Percentiles rank a stretch among this genome's conserved stretches.
These are phyloP conservation scores for Ephialtes manifestator DNA, from an alignment of 2,888 invertebrate genomes.

Conservation along the genomic window DNA sequence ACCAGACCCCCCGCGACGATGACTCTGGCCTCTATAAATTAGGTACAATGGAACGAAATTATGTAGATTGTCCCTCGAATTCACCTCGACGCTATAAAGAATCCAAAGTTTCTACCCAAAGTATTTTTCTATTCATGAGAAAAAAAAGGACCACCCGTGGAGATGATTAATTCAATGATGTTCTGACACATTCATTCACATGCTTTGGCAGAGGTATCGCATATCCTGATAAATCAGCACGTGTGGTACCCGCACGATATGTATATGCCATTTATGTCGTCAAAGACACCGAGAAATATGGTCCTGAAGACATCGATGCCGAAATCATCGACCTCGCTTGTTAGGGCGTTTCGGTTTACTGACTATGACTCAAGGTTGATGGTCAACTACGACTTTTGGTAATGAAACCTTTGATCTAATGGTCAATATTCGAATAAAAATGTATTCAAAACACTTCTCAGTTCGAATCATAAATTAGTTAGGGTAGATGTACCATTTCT, in stretches of 20 bases:
- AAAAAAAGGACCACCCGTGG: conserved; percentile 21
- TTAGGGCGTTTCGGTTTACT: conserved; percentile 22
- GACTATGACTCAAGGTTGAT: not conserved
- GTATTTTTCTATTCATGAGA: not conserved
- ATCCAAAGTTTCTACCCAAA: not conserved
- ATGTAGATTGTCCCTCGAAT: conserved; percentile 14
- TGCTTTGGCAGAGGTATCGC: not conserved
- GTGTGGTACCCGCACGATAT: not conserved
- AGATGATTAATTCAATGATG: conserved; percentile 23
- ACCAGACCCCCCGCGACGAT: conserved; percentile 34
- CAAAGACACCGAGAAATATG: conserved; percentile 11
- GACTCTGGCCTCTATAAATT: conserved; percentile 54
- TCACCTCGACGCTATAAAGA: not conserved
- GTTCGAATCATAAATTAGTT: too few relatives aligned
- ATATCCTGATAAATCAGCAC: conserved; percentile 17
- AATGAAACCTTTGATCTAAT: too few relatives aligned
- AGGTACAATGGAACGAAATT: conserved; percentile 30
- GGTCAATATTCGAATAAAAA: too few relatives aligned
- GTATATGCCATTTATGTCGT: not conserved
- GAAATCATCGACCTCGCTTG: conserved; percentile 13
- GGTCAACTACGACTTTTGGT: not conserved
- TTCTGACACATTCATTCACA: not conserved
- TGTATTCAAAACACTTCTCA: too few relatives aligned
- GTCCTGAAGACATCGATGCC: conserved; percentile 17
- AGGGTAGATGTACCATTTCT: too few relatives aligned